Conservation (phyloP, 2,113 vertebrate species). For the Myodes glareolus region DNA sequence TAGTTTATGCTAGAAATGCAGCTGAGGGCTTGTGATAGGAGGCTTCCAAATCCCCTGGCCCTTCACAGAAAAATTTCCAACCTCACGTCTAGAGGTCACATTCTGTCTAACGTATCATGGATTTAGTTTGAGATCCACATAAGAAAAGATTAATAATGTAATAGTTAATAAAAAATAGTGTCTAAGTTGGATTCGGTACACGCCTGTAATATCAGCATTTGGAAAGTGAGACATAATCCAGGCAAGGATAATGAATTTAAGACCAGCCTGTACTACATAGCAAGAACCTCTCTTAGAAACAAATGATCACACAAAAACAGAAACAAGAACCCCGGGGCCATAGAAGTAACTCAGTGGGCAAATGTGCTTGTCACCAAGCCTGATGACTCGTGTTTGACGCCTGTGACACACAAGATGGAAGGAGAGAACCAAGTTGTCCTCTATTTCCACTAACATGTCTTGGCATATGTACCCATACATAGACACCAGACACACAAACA, state of each 20-base stretch:
- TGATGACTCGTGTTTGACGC: background rate
- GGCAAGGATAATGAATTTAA: background rate
- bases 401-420: background rate
- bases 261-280: background rate
- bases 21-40: constrained; percentile 14
- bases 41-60: background rate
- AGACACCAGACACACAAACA: background rate
- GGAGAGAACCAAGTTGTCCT: background rate
- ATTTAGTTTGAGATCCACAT: background rate
- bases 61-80: constrained; percentile 6
- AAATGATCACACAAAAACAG: no score
- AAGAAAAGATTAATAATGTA: background rate
- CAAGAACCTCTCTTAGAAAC: background rate
- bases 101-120: background rate
- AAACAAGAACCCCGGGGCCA: background rate
- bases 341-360: background rate
- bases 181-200: background rate
- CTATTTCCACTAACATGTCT: background rate
- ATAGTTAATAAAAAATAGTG: background rate
- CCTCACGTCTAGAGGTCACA: background rate
- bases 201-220: background rate
- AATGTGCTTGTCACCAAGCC: background rate
- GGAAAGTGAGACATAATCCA: background rate
- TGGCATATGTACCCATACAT: background rate
- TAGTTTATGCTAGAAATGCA: background rate